Evolutionary conservation across 2,113 vertebrate species (phyloP).

Genomic region (Tylochromis polylepis): DNA sequence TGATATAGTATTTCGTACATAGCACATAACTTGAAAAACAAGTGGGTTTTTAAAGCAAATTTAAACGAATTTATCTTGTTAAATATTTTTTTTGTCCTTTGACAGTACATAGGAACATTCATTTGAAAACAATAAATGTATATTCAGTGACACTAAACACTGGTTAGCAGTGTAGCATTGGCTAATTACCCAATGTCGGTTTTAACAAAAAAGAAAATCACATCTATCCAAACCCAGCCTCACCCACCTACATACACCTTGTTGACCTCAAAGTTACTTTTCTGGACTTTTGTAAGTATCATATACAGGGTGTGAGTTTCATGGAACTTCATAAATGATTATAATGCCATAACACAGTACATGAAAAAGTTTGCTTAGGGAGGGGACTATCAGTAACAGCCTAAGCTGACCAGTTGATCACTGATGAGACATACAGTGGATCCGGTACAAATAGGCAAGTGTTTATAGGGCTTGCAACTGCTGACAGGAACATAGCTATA

Average conservation of each 20-base stretch:
- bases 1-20: background rate
- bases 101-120: background rate
- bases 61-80: background rate
- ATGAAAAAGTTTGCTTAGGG: conserved; percentile 30
- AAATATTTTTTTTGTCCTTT: background rate
- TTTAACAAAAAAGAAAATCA: background rate
- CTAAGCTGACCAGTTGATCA: conserved; percentile 17
- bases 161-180: background rate
- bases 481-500: background rate
- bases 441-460: background rate
- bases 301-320: conserved; percentile 13
- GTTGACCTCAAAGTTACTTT: background rate
- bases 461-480: background rate
- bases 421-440: conserved; percentile 12
- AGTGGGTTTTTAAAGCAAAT: background rate
- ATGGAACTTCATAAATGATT: background rate
- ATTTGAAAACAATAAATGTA: background rate
- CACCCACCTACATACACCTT: background rate
- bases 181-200: background rate
- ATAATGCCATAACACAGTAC: background rate
- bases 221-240: background rate
- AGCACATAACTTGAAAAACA: background rate
- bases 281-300: background rate
- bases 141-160: background rate
- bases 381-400: background rate